Conservation (phyloP, 2,888 invertebrate species). For the Drymonia ruficornis region DNA sequence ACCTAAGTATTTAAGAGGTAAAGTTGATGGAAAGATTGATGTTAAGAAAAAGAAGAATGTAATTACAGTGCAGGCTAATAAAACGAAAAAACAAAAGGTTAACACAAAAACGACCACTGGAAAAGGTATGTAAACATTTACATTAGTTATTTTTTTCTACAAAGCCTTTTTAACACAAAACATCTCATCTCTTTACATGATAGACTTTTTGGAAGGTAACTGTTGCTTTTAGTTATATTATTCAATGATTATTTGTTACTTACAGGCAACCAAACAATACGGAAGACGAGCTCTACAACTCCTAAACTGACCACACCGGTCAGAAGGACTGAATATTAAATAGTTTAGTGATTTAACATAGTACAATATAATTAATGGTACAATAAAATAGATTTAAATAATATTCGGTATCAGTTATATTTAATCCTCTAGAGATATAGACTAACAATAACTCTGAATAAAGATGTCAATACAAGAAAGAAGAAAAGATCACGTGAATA, state of each 20-base stretch:
- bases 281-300: background rate
- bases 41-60: slow-evolving; percentile 33
- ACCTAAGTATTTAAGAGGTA: slow-evolving; percentile 62
- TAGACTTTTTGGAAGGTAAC: too few relatives aligned
- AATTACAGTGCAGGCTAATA: background rate
- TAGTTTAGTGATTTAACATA: background rate
- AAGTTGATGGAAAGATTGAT: slow-evolving; percentile 51
- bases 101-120: background rate
- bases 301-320: background rate
- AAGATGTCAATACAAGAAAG: too few relatives aligned
- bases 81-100: background rate
- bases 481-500: too few relatives aligned
- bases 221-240: too few relatives aligned
- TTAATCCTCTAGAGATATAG: too few relatives aligned
- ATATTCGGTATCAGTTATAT: too few relatives aligned
- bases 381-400: slow-evolving; percentile 10
- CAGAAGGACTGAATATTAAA: background rate
- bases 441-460: too few relatives aligned
- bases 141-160: too few relatives aligned
- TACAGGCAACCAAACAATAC: background rate
- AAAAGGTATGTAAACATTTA: slow-evolving; percentile 1
- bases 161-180: too few relatives aligned
- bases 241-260: background rate
- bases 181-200: too few relatives aligned
- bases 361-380: background rate